Conservation (phyloP, 2,113 vertebrate species). For the Caretta caretta region DNA sequence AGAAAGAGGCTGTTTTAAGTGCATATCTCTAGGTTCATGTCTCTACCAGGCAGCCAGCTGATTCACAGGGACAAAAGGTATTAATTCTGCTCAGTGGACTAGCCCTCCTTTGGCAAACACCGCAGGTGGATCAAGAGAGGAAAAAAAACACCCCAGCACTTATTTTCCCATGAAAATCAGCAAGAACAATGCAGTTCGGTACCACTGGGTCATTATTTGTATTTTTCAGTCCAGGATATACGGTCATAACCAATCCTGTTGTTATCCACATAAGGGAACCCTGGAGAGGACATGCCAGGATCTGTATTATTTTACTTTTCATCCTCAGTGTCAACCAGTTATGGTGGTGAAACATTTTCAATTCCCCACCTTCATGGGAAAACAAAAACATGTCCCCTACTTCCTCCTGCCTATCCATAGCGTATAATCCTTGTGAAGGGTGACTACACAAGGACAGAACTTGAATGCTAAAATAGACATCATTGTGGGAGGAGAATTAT, state of each 20-base stretch:
- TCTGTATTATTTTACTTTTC: neutral
- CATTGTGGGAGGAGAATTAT: fast-evolving
- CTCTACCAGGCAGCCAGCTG: neutral
- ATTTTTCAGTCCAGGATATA: neutral
- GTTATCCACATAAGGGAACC: neutral
- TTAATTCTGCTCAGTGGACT: neutral
- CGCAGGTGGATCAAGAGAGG: neutral
- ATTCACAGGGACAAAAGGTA: neutral
- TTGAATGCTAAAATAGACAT: neutral
- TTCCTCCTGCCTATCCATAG: fast-evolving
- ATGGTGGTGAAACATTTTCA: neutral
- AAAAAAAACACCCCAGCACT: neutral
- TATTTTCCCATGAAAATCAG: neutral
- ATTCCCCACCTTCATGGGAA: neutral
- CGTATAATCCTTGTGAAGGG: neutral
- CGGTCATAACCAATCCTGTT: neutral
- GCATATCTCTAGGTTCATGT: neutral
- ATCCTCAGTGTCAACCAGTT: neutral
- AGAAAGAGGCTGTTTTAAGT: neutral
- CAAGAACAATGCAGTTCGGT: neutral
- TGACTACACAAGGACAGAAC: neutral
- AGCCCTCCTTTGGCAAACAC: neutral
- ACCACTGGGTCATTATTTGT: neutral
- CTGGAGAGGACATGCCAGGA: neutral
- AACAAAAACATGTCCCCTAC: neutral